Evolutionary conservation across 2,797 vertebrate genomes (phyloP), one percentile per base, ranked within the genome.

Genomic region (Sandelia bainsii): DNA sequence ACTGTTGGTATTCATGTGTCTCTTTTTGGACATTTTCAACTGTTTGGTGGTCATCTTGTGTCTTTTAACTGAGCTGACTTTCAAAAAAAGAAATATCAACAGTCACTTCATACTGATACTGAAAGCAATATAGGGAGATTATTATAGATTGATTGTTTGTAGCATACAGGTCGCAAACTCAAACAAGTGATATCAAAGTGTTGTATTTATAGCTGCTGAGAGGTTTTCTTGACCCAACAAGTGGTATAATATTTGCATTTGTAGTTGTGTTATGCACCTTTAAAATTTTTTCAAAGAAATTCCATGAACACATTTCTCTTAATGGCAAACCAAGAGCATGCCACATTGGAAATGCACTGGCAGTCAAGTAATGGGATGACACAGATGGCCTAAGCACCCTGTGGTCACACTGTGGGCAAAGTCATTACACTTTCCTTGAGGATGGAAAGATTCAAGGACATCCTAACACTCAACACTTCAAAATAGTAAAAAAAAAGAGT

Each of bases 351-450:
- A 62, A 75, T 46, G 56, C 68, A 77, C 40, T 42, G 20, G 48
- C 56, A 46, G 69, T 69, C 34, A 57, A 57, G 45, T 82, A 83
- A 79, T 77, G 60, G 51, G 64, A 80, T 32, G 72, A 62, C 71
- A 82, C 83, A 85, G 84, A 82, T 82, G 74, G 77, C 64, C 73
- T 5, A 1, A 77, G 69, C 79, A 58, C 66, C 65, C 80, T 57
- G 79, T 85, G 69, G 71, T 79, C 78, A 69, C 71, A 66, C 74
- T 70, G 54, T 67, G 67, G 71, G 62, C 22, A 73, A 45, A 77
- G 63, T 69, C 63, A 85, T 80, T 58, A 57, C 46, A 50, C 23
- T 79, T 72, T 65, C 61, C 64, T 70, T 29, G 5, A 68, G 57
- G 69, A 62, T 17, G 5, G 58, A 77, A 39, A 42, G 40, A 59